These are phyloP conservation scores for Fregata magnificens DNA, from an alignment of 2,113 vertebrate genomes.

Conservation along the genomic window DNA sequence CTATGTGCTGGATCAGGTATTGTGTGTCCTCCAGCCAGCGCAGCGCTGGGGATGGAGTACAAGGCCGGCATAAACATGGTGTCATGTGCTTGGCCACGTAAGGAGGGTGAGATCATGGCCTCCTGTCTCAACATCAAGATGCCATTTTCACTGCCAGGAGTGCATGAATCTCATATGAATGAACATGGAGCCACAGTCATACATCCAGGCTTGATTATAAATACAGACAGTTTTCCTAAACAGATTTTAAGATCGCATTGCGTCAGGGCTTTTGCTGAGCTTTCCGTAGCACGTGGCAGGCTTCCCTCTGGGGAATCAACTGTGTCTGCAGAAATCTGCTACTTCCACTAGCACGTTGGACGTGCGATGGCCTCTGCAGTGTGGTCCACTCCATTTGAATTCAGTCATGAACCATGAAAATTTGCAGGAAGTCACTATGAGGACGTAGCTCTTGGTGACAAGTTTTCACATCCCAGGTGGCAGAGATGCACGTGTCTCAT, in stretches of 20 bases:
- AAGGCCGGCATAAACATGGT: not conserved
- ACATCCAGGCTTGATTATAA: not conserved
- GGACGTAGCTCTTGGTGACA: not conserved
- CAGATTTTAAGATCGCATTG: not conserved
- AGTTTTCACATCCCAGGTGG: fast-evolving
- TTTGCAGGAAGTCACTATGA: not conserved
- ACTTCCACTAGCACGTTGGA: not conserved
- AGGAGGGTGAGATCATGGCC: not conserved
- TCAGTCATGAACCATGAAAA: not conserved
- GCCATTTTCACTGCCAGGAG: not conserved
- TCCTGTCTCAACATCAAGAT: not conserved
- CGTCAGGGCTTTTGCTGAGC: not conserved
- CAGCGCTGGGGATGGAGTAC: not conserved
- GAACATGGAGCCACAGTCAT: not conserved
- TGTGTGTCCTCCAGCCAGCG: not conserved
- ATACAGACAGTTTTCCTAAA: not conserved
- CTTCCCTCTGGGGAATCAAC: not conserved
- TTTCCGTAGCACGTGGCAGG: not conserved
- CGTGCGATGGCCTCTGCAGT: fast-evolving
- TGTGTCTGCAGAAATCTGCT: not conserved
- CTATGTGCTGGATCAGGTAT: not conserved
- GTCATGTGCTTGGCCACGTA: not conserved
- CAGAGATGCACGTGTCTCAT: fast-evolving
- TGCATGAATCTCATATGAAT: not conserved
- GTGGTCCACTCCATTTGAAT: not conserved